These are phyloP conservation scores for Acrocera orbiculus DNA, from an alignment of 2,888 invertebrate genomes.

Conservation along the genomic window DNA sequence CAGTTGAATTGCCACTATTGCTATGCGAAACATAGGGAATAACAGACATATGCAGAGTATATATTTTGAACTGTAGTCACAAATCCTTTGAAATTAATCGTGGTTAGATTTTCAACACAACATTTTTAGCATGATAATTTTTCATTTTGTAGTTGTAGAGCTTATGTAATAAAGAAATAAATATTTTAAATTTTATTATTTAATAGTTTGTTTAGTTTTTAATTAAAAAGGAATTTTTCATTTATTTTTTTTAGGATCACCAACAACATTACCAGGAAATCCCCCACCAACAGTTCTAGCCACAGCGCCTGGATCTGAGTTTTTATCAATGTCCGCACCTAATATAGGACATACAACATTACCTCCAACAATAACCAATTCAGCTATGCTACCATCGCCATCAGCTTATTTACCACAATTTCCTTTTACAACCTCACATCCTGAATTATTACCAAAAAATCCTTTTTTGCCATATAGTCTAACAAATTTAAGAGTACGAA, in stretches of 20 bases:
- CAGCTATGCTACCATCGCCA: slow-evolving; percentile 37
- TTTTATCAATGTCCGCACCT: slow-evolving; percentile 15
- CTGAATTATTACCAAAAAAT: slow-evolving; percentile 36
- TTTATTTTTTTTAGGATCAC: slow-evolving; percentile 28
- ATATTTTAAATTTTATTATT: not conserved
- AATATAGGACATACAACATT: not conserved
- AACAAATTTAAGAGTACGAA: slow-evolving; percentile 24
- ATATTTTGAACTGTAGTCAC: slow-evolving; percentile 1
- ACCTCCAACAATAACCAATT: slow-evolving; percentile 12
- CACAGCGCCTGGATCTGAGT: slow-evolving; percentile 14
- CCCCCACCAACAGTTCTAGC: slow-evolving; percentile 14
- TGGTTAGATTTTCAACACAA: slow-evolving; percentile 14
- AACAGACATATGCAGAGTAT: too few relatives aligned
- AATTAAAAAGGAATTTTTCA: too few relatives aligned
- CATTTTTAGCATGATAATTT: slow-evolving; percentile 13
- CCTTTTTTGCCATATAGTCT: slow-evolving; percentile 42
- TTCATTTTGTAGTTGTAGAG: too few relatives aligned
- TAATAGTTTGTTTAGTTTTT: too few relatives aligned
- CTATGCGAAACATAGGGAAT: too few relatives aligned
- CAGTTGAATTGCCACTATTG: too few relatives aligned
- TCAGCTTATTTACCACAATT: slow-evolving; percentile 39
- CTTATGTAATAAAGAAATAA: too few relatives aligned
- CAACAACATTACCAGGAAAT: slow-evolving; percentile 30
- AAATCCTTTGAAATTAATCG: slow-evolving; percentile 14
- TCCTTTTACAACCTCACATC: slow-evolving; percentile 35